Conservation (phyloP, 2,797 vertebrate species). For the Labeo calbasu region DNA sequence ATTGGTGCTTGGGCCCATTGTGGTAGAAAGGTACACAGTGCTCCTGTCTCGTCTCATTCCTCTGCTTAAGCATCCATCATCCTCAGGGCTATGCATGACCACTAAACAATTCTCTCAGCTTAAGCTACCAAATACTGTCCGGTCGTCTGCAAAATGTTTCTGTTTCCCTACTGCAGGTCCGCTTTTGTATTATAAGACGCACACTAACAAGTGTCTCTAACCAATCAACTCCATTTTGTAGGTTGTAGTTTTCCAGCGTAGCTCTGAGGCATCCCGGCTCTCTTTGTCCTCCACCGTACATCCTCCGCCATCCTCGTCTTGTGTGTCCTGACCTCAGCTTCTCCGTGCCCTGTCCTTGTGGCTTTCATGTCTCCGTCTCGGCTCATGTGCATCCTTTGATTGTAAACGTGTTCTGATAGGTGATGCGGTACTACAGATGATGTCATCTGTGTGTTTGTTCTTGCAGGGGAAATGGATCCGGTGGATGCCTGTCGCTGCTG, state of each 20-base stretch:
- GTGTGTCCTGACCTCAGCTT: background rate
- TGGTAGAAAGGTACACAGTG: constrained; percentile 99
- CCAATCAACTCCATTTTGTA: constrained; percentile 34
- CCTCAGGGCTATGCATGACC: constrained; percentile 67
- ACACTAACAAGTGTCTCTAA: constrained; percentile 43
- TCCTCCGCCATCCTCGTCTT: constrained; percentile 43
- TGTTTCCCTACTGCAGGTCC: constrained; percentile 26
- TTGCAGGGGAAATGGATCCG: constrained; percentile 93
- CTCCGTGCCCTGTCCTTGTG: constrained; percentile 9
- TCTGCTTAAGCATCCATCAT: constrained; percentile 60
- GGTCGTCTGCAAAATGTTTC: constrained; percentile 22
- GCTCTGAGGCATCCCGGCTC: constrained; percentile 66
- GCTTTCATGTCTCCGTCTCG: constrained; percentile 26
- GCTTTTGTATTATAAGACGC: constrained; percentile 20
- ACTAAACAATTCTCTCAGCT: constrained; percentile 21
- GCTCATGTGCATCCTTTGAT: constrained; percentile 45
- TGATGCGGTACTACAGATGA: constrained; percentile 53
- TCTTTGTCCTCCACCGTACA: constrained; percentile 54
- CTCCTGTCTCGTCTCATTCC: constrained; percentile 80
- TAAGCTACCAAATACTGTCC: constrained; percentile 29
- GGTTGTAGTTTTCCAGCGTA: constrained; percentile 37
- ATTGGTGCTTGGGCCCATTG: constrained; percentile 99
- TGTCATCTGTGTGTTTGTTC: constrained; percentile 76
- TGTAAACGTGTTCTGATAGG: constrained; percentile 44
- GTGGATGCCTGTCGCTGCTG: constrained; percentile 93